Percentiles rank a stretch among this genome's conserved stretches.
These are phyloP conservation scores for Cryptoprocta ferox DNA, from an alignment of 2,797 vertebrate species.

Conservation along the genomic window DNA sequence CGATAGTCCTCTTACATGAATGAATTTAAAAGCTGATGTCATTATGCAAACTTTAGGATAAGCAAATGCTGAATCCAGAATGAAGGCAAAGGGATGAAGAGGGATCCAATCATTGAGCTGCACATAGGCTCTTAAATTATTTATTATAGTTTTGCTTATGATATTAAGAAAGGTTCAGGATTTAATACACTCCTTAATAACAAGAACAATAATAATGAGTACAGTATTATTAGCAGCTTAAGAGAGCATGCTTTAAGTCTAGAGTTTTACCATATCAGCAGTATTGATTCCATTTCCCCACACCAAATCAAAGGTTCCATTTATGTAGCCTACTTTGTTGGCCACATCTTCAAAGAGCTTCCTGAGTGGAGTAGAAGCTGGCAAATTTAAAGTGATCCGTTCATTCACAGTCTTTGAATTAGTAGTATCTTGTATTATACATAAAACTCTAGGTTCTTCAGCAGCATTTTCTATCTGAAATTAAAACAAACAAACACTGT, in stretches of 20 bases:
- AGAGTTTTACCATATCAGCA: conserved; percentile 88
- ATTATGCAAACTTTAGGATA: conserved; percentile 45
- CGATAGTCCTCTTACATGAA: neutral
- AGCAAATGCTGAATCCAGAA: conserved; percentile 26
- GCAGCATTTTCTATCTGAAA: conserved; percentile 98
- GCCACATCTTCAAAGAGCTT: conserved; percentile 95
- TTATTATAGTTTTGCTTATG: neutral
- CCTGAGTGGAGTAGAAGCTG: conserved; percentile 94
- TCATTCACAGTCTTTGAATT: conserved; percentile 95
- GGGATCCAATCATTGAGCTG: neutral
- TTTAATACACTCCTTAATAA: conserved; percentile 31
- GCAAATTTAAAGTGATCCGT: conserved; percentile 95
- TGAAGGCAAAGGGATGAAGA: conserved; percentile 6
- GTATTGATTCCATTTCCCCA: conserved; percentile 90
- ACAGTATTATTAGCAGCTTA: conserved; percentile 32
- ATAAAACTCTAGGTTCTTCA: conserved; percentile 97
- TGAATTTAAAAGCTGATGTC: conserved; percentile 15
- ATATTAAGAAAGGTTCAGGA: conserved; percentile 11
- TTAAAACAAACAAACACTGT: conserved; percentile 26
- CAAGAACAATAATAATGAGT: neutral
- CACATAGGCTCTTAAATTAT: neutral
- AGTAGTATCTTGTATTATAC: conserved; percentile 98
- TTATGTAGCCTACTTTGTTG: conserved; percentile 95
- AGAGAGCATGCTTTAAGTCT: conserved; percentile 51
- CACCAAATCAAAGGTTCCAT: conserved; percentile 93